phyloP scores from a whole-genome alignment of 2,797 vertebrate species.

The Pogoniulus pusillus region DNA sequence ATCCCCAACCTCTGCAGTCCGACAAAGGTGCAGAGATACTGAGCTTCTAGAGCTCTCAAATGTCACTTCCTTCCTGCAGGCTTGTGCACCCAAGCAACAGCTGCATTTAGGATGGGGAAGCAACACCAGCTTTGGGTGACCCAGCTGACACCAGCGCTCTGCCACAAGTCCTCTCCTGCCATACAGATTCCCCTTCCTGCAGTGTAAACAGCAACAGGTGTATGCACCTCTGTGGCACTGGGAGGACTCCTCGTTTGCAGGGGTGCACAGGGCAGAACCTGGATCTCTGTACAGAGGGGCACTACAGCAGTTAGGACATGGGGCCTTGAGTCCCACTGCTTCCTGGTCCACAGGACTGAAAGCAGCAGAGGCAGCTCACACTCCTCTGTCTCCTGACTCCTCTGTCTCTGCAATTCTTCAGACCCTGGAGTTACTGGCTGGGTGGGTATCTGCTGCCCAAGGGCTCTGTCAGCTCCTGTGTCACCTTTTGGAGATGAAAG shows the following conservation, averaged over 20 bases:
- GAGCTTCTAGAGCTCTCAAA: not conserved
- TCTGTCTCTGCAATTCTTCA: rapidly evolving
- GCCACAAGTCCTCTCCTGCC: not conserved
- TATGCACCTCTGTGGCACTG: not conserved
- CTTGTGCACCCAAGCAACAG: not conserved
- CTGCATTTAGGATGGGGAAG: not conserved
- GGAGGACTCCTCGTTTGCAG: not conserved
- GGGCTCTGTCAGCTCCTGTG: not conserved
- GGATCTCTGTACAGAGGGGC: not conserved
- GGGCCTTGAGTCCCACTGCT: not conserved
- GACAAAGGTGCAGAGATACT: not conserved
- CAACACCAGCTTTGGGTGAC: not conserved
- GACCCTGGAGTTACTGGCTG: not conserved
- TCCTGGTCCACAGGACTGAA: not conserved
- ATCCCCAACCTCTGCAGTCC: not conserved
- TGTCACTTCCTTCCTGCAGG: not conserved
- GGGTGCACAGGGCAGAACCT: not conserved
- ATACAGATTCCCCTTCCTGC: rapidly evolving
- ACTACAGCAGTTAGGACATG: not conserved
- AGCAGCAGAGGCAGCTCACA: not conserved
- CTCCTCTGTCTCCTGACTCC: rapidly evolving
- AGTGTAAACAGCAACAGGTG: rapidly evolving
- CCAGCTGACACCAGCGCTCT: rapidly evolving
- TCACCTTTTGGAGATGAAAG: not conserved
- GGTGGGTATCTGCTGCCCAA: not conserved